Evolutionary conservation across 2,113 vertebrate species (phyloP).

Genomic region (Brienomyrus longianalis): DNA sequence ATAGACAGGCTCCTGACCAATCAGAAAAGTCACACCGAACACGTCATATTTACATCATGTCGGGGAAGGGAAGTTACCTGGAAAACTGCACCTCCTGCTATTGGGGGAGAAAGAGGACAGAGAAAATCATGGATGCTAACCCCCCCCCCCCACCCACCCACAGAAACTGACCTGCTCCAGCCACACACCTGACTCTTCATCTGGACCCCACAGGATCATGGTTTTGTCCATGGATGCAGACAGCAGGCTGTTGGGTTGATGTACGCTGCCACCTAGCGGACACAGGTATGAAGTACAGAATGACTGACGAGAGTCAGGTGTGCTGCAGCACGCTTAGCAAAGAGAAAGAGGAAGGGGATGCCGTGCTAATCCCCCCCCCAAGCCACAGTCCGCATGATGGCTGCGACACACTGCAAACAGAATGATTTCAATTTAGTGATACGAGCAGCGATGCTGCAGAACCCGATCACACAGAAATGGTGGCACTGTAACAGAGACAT

Average conservation of each 20-base stretch:
- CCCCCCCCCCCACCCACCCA: neutral
- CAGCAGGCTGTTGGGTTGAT: constrained; percentile 76
- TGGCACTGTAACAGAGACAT: neutral
- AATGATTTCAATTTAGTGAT: neutral
- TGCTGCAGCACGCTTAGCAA: neutral
- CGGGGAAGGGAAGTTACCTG: neutral
- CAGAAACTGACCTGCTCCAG: constrained; percentile 76
- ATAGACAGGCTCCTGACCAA: neutral
- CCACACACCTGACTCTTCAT: constrained; percentile 89
- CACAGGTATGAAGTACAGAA: constrained; percentile 35
- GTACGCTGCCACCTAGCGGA: constrained; percentile 71
- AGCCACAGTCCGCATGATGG: neutral
- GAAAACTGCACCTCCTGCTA: neutral
- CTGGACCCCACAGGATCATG: constrained; percentile 92
- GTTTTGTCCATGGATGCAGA: constrained; percentile 98
- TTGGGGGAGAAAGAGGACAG: neutral
- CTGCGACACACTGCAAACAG: neutral
- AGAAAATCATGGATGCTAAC: neutral
- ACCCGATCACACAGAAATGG: neutral
- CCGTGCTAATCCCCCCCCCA: neutral
- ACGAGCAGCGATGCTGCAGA: neutral
- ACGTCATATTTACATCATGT: neutral
- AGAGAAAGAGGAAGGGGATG: neutral
- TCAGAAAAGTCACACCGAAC: neutral
- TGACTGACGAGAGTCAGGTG: neutral